Evolutionary conservation across 2,888 invertebrate species (phyloP).

Genomic region (Adelognathus sp.): DNA sequence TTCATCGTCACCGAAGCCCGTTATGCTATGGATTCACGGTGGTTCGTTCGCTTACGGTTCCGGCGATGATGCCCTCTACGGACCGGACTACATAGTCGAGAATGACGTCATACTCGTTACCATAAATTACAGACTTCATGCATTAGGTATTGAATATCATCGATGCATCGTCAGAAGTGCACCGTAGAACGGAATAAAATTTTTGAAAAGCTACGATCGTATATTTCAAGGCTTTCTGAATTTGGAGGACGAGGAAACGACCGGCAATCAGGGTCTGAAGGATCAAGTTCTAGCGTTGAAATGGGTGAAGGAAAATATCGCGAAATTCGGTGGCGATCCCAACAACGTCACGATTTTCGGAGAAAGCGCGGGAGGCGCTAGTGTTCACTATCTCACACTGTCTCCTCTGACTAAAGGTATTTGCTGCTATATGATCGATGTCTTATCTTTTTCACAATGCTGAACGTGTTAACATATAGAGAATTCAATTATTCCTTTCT

Average conservation of each 20-base stretch:
- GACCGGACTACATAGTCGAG: conserved; percentile 73
- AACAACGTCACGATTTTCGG: conserved; percentile 69
- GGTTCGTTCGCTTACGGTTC: conserved; percentile 69
- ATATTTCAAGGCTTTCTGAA: conserved; percentile 54
- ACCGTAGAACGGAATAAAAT: not conserved
- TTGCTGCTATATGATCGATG: too few species aligned
- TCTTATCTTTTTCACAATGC: too few species aligned
- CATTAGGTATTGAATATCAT: conserved; percentile 65
- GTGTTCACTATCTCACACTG: conserved; percentile 63
- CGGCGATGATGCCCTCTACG: conserved; percentile 66
- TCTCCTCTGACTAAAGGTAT: conserved; percentile 64
- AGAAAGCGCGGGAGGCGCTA: conserved; percentile 67
- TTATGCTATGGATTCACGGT: conserved; percentile 76
- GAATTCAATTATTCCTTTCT: too few species aligned
- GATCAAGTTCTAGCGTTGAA: conserved; percentile 68
- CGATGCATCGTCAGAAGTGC: not conserved
- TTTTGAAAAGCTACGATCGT: not conserved
- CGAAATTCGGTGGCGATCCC: conserved; percentile 68
- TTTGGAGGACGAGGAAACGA: conserved; percentile 59
- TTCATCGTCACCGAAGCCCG: conserved; percentile 54
- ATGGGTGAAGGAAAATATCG: conserved; percentile 68
- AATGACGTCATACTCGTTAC: conserved; percentile 73
- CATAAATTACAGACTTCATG: conserved; percentile 73
- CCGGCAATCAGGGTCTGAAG: conserved; percentile 71
- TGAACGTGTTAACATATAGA: too few species aligned